Conservation (phyloP, 2,113 vertebrate genomes). For the Microcebus murinus region DNA sequence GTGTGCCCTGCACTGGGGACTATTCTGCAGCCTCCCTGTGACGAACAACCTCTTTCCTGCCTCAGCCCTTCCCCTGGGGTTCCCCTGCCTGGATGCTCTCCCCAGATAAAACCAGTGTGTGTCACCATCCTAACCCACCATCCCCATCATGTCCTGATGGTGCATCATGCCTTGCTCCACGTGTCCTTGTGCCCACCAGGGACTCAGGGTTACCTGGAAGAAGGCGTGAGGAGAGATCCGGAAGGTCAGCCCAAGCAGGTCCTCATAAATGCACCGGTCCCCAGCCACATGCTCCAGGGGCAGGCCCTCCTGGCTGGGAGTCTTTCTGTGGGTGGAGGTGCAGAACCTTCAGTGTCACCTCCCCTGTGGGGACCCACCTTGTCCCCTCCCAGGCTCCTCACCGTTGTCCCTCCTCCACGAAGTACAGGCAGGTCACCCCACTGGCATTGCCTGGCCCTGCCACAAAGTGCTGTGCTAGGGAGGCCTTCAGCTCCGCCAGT, state of each 20-base stretch:
- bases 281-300: conserved; percentile 93
- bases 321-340: conserved; percentile 86
- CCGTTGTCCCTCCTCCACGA: conserved; percentile 96
- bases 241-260: conserved; percentile 94
- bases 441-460: conserved; percentile 91
- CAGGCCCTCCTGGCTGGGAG: conserved; percentile 92
- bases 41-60: background rate
- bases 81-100: background rate
- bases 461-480: conserved; percentile 90
- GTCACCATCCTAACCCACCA: too few relatives aligned
- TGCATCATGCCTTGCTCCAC: background rate
- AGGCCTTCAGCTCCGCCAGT: conserved; percentile 86
- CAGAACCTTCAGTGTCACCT: background rate
- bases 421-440: conserved; percentile 94
- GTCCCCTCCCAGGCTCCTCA: conserved; percentile 71
- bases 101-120: background rate
- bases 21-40: background rate
- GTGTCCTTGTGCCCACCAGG: background rate
- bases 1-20: too few relatives aligned
- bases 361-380: background rate
- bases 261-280: conserved; percentile 92
- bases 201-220: conserved; percentile 90
- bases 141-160: too few relatives aligned
- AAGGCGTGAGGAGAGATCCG: conserved; percentile 97
- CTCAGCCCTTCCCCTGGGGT: background rate